Evolutionary conservation across 2,113 vertebrate species (phyloP).

Genomic region (Dissostichus mawsoni): DNA sequence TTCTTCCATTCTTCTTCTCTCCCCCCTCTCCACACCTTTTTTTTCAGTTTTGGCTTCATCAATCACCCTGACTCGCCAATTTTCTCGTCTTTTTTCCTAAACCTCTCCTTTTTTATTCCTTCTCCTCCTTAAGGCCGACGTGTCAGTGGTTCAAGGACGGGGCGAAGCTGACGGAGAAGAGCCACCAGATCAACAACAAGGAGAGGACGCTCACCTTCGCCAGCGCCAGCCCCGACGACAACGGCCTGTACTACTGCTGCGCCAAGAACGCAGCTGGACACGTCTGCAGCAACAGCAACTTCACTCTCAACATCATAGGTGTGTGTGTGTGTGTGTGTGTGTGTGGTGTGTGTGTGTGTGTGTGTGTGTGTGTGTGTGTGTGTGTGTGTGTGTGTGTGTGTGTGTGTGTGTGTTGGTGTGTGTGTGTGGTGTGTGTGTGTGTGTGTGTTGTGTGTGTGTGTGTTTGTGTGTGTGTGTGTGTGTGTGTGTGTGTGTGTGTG

Average conservation of each 20-base stretch:
- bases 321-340: slow-evolving; percentile 41
- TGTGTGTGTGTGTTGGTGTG: too few species aligned
- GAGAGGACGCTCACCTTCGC: slow-evolving; percentile 90
- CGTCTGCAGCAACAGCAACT: slow-evolving; percentile 92
- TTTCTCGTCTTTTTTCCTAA: background rate
- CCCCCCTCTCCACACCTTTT: background rate
- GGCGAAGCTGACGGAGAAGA: slow-evolving; percentile 81
- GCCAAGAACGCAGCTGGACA: slow-evolving; percentile 90
- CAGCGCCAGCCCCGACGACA: slow-evolving; percentile 87
- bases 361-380: too few species aligned
- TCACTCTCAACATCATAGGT: slow-evolving; percentile 93
- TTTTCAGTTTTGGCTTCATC: slow-evolving; percentile 6
- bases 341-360: too few species aligned
- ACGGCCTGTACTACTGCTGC: slow-evolving; percentile 93
- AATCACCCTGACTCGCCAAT: background rate
- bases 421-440: too few species aligned
- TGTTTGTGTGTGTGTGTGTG: too few species aligned
- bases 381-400: too few species aligned
- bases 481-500: too few species aligned
- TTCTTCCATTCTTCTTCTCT: background rate
- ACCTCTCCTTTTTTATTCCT: slow-evolving; percentile 2
- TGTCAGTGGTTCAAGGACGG: slow-evolving; percentile 95
- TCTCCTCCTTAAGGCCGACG: slow-evolving; percentile 82
- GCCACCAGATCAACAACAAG: slow-evolving; percentile 90
- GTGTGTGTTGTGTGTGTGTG: too few species aligned